Evolutionary conservation across 2,888 invertebrate species (phyloP).

Genomic region (Rhingia campestris): DNA sequence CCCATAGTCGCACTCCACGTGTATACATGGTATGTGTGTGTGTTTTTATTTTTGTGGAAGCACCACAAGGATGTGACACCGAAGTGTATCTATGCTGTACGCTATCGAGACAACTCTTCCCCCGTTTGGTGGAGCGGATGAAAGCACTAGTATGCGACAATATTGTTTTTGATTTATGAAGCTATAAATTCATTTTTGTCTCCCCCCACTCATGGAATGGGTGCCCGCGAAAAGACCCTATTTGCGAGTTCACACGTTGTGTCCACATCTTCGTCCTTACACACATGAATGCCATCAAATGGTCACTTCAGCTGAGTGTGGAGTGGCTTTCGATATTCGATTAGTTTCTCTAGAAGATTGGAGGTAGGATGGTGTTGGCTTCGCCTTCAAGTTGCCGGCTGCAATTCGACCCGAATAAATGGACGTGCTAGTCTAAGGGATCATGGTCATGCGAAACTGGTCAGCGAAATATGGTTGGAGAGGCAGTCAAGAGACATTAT

Average conservation of each 20-base stretch:
- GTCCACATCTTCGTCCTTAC: constrained; percentile 30
- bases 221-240: constrained; percentile 27
- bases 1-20: constrained; percentile 13
- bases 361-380: constrained; percentile 54
- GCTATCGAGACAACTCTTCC: constrained; percentile 30
- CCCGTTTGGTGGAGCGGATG: constrained; percentile 30
- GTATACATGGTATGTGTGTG: background rate
- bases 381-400: constrained; percentile 43
- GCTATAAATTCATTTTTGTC: constrained; percentile 80
- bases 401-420: constrained; percentile 67
- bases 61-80: constrained; percentile 57
- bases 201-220: constrained; percentile 48
- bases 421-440: constrained; percentile 39
- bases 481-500: constrained; percentile 58
- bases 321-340: constrained; percentile 72
- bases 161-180: constrained; percentile 81
- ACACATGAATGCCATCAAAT: constrained; percentile 66
- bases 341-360: constrained; percentile 54
- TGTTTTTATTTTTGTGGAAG: constrained; percentile 24
- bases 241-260: constrained; percentile 56
- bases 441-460: constrained; percentile 45
- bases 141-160: constrained; percentile 78
- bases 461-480: constrained; percentile 10
- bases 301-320: constrained; percentile 63
- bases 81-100: constrained; percentile 32